These are phyloP conservation scores for Calidris pygmaea DNA, from an alignment of 2,113 vertebrate species.

Conservation along the genomic window DNA sequence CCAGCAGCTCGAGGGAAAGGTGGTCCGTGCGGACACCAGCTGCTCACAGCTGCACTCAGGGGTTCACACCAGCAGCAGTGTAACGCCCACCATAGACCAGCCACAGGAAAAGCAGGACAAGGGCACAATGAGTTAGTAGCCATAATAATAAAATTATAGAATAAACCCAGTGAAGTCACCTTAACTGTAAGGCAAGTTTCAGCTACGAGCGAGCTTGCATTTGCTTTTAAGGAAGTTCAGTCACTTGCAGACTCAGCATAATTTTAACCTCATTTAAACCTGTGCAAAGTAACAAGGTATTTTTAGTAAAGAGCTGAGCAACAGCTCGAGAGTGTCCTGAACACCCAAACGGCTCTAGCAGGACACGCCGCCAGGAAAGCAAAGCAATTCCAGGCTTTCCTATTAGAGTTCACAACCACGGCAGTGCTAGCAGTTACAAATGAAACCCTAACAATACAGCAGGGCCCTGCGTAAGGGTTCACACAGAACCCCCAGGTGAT, in stretches of 20 bases:
- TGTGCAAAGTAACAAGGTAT: background rate
- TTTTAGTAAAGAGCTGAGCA: background rate
- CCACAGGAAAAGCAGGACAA: background rate
- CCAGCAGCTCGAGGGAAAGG: background rate
- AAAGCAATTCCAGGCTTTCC: background rate
- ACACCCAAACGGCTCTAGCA: background rate
- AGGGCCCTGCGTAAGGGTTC: background rate
- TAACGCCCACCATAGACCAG: background rate
- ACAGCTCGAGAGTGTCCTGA: background rate
- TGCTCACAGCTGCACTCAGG: background rate
- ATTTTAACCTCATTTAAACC: background rate
- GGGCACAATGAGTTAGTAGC: background rate
- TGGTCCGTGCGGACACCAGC: rapidly evolving
- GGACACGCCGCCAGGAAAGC: background rate
- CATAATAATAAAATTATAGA: background rate
- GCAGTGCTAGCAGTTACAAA: background rate
- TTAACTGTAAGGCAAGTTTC: background rate
- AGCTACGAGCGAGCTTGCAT: rapidly evolving
- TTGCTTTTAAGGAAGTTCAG: background rate
- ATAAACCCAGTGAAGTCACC: background rate
- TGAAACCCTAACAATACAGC: background rate
- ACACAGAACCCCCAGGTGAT: background rate
- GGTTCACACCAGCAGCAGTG: background rate
- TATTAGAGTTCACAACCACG: background rate
- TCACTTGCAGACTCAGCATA: background rate